Evolutionary conservation across 1,140 invertebrate species (phyloP).

Genomic region (Pissodes strobi): DNA sequence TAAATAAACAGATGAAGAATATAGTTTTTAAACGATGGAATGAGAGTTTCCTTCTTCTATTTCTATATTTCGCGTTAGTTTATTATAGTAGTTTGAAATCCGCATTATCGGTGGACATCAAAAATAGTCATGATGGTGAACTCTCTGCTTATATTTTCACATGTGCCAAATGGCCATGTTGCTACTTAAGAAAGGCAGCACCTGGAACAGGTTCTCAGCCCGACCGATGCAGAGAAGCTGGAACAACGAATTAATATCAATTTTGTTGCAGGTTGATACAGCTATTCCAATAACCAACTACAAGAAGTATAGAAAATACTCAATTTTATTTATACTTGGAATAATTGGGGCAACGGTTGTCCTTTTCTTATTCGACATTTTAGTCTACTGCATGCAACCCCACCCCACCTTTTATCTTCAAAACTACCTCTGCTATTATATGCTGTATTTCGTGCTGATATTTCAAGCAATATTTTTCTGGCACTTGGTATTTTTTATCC

Average conservation of each 20-base stretch:
- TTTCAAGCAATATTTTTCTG: slow-evolving; percentile 36
- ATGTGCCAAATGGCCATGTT: too few species aligned
- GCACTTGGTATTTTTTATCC: slow-evolving; percentile 33
- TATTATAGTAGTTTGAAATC: too few species aligned
- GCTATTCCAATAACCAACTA: slow-evolving; percentile 8
- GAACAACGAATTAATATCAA: neutral
- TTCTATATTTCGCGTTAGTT: too few species aligned
- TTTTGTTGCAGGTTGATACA: slow-evolving; percentile 16
- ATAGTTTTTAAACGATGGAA: neutral
- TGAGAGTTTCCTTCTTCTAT: too few species aligned
- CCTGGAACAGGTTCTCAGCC: too few species aligned
- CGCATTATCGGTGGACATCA: too few species aligned
- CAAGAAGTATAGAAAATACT: slow-evolving; percentile 20
- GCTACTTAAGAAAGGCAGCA: too few species aligned
- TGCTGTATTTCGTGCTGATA: slow-evolving; percentile 31
- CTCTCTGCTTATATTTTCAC: too few species aligned
- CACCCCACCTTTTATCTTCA: slow-evolving; percentile 7
- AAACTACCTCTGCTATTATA: slow-evolving; percentile 32
- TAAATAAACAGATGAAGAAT: neutral
- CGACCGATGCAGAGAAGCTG: too few species aligned
- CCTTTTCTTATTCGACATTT: slow-evolving; percentile 33
- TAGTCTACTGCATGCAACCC: slow-evolving; percentile 17
- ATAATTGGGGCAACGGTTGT: neutral
- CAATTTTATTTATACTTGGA: slow-evolving; percentile 15
- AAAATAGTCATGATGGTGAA: too few species aligned